These are phyloP conservation scores for Hydriomena furcata DNA, from an alignment of 2,888 invertebrate species.

Conservation along the genomic window DNA sequence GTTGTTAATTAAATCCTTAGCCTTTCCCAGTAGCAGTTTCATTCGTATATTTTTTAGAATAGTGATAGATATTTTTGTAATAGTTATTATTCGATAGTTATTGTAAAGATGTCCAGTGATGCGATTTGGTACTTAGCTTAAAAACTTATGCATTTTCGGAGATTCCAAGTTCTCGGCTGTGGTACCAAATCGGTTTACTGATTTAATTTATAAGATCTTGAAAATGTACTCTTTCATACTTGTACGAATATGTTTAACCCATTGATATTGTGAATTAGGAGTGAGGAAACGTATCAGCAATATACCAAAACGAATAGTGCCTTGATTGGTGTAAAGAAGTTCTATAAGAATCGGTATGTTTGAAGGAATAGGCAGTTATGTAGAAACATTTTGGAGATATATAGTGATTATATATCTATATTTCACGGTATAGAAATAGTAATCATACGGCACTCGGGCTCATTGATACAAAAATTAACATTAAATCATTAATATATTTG, in stretches of 20 bases:
- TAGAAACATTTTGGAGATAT: conserved; percentile 46
- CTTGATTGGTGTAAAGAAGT: conserved; percentile 69
- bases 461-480: conserved; percentile 66
- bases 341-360: conserved; percentile 61
- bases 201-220: conserved; percentile 58
- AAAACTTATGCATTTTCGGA: conserved; percentile 7
- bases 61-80: conserved; percentile 82
- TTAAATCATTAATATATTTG: conserved; percentile 55
- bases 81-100: conserved; percentile 75
- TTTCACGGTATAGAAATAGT: conserved; percentile 82
- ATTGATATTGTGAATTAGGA: conserved; percentile 78
- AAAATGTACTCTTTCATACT: conserved; percentile 70
- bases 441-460: conserved; percentile 79
- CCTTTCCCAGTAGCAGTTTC: conserved; percentile 75
- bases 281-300: conserved; percentile 82
- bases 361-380: conserved; percentile 51
- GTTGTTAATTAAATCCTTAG: conserved; percentile 80
- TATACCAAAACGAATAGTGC: conserved; percentile 82
- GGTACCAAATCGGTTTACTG: conserved; percentile 47
- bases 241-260: conserved; percentile 66
- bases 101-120: conserved; percentile 55
- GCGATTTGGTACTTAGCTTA: conserved; percentile 41
- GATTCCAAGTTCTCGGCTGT: conserved; percentile 25
- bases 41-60: conserved; percentile 77
- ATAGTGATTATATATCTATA: conserved; percentile 81